Base-by-base conservation (phyloP, 2,888 invertebrate genomes). In the Yponomeuta plumbellus region DNA sequence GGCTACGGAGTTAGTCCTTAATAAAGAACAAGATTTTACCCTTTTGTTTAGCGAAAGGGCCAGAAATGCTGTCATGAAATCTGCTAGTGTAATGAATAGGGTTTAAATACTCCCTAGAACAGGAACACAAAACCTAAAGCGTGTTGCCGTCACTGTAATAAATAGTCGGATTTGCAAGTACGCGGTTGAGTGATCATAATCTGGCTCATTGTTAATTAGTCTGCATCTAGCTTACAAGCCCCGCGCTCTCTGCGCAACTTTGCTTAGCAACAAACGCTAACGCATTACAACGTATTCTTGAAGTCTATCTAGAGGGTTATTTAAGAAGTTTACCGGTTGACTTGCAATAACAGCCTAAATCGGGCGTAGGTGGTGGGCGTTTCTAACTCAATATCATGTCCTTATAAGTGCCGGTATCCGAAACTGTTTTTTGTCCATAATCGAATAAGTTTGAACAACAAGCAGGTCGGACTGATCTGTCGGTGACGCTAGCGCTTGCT, bases 141-240 rank as follows among this genome's bases (percentile, higher is more conserved):
- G 74, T 89, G 88, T 86, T 80, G 68, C 80, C 78, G 84, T 85
- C 87, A 76, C 71, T 71, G 73, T 83, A 83, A 89, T 81, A 81
- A 78, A 89, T 89, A 78, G 81, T 78, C 70, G 72, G 77, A 80
- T 85, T 83, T 78, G 80, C 82, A 74, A 73, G 76, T 79, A 86
- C 80, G 76, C 74, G 77, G 76, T 75, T 86, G 88, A 89, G 80
- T 88, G 78, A 90, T 88, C 81, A 84, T 82, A 83, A 80, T 80
- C 76, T 70, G 79, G 75, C 71, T 73, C 70, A 73, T 86, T 75
- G 80, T 88, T 88, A 88, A 90, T 90, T 87, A 83, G 77, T 73
- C 69, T 68, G 58, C 63, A 64, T 67, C 70, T 61, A 20, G 17
- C 17, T 20, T 64, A 64, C 65, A 34, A 26, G 26, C n/a, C n/a